Evolutionary conservation across 2,888 invertebrate genomes (phyloP).

Genomic region (Trissonchulus sp.): DNA sequence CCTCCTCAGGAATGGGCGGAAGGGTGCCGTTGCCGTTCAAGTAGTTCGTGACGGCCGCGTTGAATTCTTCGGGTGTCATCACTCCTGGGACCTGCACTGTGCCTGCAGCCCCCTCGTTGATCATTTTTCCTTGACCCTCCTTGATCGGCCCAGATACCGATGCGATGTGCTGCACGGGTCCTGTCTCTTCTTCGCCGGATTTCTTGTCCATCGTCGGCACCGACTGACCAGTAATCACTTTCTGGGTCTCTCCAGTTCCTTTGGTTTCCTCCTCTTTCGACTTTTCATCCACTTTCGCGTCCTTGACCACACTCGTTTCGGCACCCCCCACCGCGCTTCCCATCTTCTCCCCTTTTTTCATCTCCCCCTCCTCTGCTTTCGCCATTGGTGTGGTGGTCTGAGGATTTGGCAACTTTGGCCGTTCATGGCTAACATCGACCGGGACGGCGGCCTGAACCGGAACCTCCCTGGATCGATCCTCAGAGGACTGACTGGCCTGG

Average conservation of each 20-base stretch:
- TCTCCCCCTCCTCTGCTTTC: too few relatives aligned
- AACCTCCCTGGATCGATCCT: not conserved
- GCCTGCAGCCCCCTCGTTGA: not conserved
- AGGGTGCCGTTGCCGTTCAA: too few relatives aligned
- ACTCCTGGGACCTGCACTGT: too few relatives aligned
- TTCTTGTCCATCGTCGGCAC: not conserved
- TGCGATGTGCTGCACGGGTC: not conserved
- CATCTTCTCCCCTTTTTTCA: too few relatives aligned
- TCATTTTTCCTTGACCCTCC: not conserved
- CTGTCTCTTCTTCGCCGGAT: not conserved
- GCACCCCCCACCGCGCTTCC: too few relatives aligned
- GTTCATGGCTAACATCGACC: not conserved
- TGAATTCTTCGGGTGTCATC: not conserved
- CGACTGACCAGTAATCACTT: not conserved
- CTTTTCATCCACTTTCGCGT: too few relatives aligned
- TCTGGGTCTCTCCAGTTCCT: not conserved
- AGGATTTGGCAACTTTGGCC: not conserved
- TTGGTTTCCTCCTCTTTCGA: not conserved
- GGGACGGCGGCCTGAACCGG: not conserved
- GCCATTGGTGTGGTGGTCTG: too few relatives aligned
- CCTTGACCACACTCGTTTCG: too few relatives aligned
- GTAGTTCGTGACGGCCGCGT: not conserved
- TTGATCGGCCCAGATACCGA: not conserved
- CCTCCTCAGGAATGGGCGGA: not conserved
- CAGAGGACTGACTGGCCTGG: not conserved